Conservation (phyloP, 2,113 vertebrate species). For the Hippocampus abdominalis region DNA sequence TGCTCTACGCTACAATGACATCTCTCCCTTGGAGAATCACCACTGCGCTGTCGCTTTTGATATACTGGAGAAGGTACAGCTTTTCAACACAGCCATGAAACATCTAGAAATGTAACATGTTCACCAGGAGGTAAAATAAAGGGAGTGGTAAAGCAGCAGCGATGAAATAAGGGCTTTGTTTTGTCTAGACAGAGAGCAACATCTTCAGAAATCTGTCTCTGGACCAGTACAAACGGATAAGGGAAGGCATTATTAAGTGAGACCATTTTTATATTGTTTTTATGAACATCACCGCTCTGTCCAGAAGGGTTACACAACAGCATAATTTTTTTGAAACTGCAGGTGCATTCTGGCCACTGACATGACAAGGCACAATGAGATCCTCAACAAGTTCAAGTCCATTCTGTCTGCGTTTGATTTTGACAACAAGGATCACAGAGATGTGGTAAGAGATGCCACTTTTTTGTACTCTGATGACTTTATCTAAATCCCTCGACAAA, state of each 20-base stretch:
- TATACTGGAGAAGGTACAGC: slow-evolving; percentile 71
- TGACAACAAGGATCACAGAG: slow-evolving; percentile 74
- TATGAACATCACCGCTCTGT: neutral
- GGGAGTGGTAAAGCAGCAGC: neutral
- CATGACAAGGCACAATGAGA: slow-evolving; percentile 75
- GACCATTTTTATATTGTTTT: neutral
- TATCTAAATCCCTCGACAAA: neutral
- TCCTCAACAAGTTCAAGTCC: slow-evolving; percentile 75
- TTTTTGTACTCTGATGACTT: neutral
- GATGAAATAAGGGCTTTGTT: neutral
- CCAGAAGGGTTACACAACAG: neutral
- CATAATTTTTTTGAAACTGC: neutral
- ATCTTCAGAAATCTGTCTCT: slow-evolving; percentile 76
- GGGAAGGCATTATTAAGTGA: slow-evolving; percentile 79
- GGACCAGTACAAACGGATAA: slow-evolving; percentile 75
- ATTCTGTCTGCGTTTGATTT: slow-evolving; percentile 73
- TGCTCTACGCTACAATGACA: slow-evolving; percentile 78
- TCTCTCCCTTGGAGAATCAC: slow-evolving; percentile 79
- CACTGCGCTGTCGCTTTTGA: slow-evolving; percentile 78
- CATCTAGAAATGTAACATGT: neutral
- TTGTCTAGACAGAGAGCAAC: slow-evolving; percentile 69
- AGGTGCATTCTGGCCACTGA: slow-evolving; percentile 78
- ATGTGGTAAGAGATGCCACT: slow-evolving; percentile 61
- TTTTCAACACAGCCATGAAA: neutral
- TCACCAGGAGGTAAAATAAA: neutral